A percentile compares a stretch with the other conserved stretches of the same genome.
Evolutionary conservation across 2,888 invertebrate species (phyloP).

Genomic region (Enoplolaimus lenunculus): DNA sequence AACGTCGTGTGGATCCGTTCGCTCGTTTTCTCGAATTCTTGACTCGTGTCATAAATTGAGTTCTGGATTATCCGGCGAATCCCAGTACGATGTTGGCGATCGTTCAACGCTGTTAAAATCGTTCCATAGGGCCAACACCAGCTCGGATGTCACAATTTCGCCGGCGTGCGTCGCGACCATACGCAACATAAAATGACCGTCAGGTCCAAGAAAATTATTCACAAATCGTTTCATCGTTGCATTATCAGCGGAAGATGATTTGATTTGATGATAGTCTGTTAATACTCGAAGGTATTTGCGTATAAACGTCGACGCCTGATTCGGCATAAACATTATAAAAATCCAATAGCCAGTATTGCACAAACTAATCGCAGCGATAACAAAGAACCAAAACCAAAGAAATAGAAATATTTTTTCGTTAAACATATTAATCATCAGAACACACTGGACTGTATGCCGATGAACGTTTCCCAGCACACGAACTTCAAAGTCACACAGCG

Average conservation of each 20-base stretch:
- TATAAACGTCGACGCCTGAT: constrained; percentile 37
- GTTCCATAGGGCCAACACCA: constrained; percentile 39
- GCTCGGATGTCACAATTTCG: constrained; percentile 38
- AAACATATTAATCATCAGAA: constrained; percentile 41
- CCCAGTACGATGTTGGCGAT: constrained; percentile 37
- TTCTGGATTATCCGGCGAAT: constrained; percentile 25
- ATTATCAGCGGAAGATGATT: constrained; percentile 36
- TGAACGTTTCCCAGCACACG: constrained; percentile 21
- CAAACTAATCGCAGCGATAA: constrained; percentile 37
- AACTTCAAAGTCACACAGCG: constrained; percentile 39
- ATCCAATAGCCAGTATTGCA: constrained; percentile 39
- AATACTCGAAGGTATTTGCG: constrained; percentile 39
- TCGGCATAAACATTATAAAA: constrained; percentile 39
- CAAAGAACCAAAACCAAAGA: constrained; percentile 40
- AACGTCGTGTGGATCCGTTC: too few species aligned
- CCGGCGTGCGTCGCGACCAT: constrained; percentile 41
- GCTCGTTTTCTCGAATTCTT: not conserved
- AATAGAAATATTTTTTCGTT: constrained; percentile 38
- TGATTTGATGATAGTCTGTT: constrained; percentile 35
- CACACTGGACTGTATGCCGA: constrained; percentile 40
- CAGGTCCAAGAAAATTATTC: constrained; percentile 35
- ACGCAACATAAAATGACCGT: constrained; percentile 40
- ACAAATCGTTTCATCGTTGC: constrained; percentile 37
- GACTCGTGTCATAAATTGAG: not conserved
- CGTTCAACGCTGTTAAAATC: constrained; percentile 41